A percentile compares a stretch with the other conserved stretches of the same genome.
Conservation (phyloP, 2,797 vertebrate species). For the Enteromius mattozi region DNA sequence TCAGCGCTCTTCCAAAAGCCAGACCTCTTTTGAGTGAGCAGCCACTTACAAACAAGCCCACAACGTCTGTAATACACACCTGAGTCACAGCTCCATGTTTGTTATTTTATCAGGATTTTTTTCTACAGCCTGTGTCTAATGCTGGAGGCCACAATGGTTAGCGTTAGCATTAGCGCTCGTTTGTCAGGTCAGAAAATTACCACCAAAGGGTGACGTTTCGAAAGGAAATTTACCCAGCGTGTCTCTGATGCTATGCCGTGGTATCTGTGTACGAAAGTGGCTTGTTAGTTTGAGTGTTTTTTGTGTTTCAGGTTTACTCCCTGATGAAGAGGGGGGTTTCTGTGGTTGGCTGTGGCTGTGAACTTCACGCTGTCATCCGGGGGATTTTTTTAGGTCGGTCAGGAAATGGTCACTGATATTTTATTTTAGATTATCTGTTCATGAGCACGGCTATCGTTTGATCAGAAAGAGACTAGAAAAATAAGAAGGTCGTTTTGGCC, state of each 20-base stretch:
- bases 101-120: not conserved
- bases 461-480: slow-evolving; percentile 16
- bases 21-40: slow-evolving; percentile 29
- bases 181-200: slow-evolving; percentile 13
- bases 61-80: slow-evolving; percentile 23
- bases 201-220: not conserved
- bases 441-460: not conserved
- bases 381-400: slow-evolving; percentile 73
- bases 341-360: slow-evolving; percentile 55
- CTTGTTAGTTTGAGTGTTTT: not conserved
- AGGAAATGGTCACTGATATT: slow-evolving; percentile 68
- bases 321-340: slow-evolving; percentile 30
- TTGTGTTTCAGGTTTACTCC: slow-evolving; percentile 10
- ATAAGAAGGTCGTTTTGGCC: slow-evolving; percentile 8
- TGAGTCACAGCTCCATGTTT: slow-evolving; percentile 10
- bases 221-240: slow-evolving; percentile 16
- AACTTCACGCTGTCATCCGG: slow-evolving; percentile 75
- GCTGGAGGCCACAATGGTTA: not conserved
- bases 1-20: slow-evolving; percentile 32
- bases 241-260: not conserved
- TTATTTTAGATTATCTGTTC: slow-evolving; percentile 22
- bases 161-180: not conserved
- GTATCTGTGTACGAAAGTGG: slow-evolving; percentile 22
- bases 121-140: not conserved
- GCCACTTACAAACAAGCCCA: slow-evolving; percentile 35